A percentile compares a stretch with the other conserved stretches of the same genome.
phyloP scores from a whole-genome alignment of 2,888 invertebrate species.

The Strigamia crassipes region DNA sequence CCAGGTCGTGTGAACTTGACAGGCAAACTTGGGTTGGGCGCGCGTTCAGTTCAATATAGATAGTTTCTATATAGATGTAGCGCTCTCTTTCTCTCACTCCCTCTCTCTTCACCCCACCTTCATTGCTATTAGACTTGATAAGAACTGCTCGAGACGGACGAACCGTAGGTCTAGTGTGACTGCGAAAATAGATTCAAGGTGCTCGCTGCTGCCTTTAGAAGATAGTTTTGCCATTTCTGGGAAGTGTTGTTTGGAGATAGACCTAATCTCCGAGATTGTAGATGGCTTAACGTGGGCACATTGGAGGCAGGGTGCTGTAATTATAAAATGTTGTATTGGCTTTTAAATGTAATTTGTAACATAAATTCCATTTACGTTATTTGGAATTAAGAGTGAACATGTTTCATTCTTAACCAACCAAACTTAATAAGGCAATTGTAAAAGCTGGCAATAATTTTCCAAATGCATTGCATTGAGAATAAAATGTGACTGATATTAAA shows the following conservation, averaged over 20 bases:
- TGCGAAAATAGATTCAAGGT: neutral
- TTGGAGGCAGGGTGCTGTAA: neutral
- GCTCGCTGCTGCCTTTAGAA: neutral
- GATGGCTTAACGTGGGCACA: neutral
- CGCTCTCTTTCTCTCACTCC: neutral
- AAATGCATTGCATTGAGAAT: neutral
- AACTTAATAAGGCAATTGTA: conserved; percentile 21
- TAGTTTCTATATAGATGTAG: neutral
- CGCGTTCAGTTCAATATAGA: conserved; percentile 5
- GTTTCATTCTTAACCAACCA: conserved; percentile 9
- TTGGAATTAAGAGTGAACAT: neutral
- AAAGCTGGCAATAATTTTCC: conserved; percentile 7
- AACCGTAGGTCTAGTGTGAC: neutral
- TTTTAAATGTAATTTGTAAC: conserved; percentile 20
- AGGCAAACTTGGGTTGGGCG: conserved; percentile 14
- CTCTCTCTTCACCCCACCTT: conserved; percentile 11
- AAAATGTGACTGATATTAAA: neutral
- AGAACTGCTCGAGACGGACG: neutral
- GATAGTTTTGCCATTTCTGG: neutral
- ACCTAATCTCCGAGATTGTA: neutral
- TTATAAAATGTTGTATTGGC: conserved; percentile 17
- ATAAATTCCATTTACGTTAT: neutral
- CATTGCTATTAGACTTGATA: conserved; percentile 2
- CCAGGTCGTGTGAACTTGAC: conserved; percentile 19
- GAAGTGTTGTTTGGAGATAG: neutral